Evolutionary conservation across 2,888 invertebrate species (phyloP), one percentile per base, ranked within the genome.

Genomic region (Athalia cordata): DNA sequence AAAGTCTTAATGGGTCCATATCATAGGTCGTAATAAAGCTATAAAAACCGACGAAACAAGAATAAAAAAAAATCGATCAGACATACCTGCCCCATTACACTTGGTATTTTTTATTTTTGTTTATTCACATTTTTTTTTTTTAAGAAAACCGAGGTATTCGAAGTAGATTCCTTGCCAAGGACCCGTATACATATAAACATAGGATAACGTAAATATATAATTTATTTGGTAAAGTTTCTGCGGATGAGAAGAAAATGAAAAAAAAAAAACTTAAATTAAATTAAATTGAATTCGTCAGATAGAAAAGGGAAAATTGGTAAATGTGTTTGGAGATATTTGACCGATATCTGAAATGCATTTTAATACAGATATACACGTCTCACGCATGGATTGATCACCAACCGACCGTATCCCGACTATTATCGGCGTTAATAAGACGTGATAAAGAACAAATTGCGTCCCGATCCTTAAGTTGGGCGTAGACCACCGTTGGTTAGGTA

Each of bases 381-480:
- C 67, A 67, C 50, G 67, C 50, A 67, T 67, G 67, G 15, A 67
- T 50, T 15, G 50, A 67, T 45, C 13, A 67, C 15, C 15, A 67
- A 67, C 50, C 50, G 67, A 67, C 67, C 67, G 67, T 67, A 67
- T 67, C 67, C n/a, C 50, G 47, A 8, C 15, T 67, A 66, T 66
- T 66, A 66, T 66, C 66, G 66, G 15, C 66, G 66, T 66, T 66
- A 66, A 49, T 50, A 66, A 50, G n/a, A 50, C 67, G 67, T 67
- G 67, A 67, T 67, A 50, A 67, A 50, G 67, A 67, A 13, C 15
- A 50, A 29, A 29, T 29, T 29, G 29, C 29, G 29, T 29, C 29
- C 29, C 29, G 29, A 29, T 29, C 29, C 29, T 29, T 29, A 29
- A 29, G 29, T 29, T 29, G 29, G 29, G 29, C 29, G 29, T 29